These are phyloP conservation scores for Teleogryllus occipitalis DNA, from an alignment of 1,140 invertebrate species.

Conservation along the genomic window DNA sequence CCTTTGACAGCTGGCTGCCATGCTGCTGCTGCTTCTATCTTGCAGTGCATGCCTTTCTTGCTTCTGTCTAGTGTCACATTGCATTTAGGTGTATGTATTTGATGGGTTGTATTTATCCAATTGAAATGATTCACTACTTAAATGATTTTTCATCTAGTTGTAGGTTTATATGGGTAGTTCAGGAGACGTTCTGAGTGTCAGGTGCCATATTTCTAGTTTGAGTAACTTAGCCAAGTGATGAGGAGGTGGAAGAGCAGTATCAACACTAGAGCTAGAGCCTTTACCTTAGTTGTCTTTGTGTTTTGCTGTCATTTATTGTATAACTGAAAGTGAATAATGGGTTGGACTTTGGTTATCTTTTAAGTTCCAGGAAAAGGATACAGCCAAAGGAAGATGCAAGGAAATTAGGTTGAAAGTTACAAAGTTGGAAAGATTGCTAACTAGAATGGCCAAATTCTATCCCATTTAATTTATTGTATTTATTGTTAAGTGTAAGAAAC, in stretches of 20 bases:
- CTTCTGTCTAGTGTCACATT: constrained; percentile 27
- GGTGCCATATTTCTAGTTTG: constrained; percentile 25
- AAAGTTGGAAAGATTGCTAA: constrained; percentile 27
- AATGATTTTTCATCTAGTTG: constrained; percentile 27
- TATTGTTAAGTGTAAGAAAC: constrained; percentile 26
- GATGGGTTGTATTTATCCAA: constrained; percentile 27
- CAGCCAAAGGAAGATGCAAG: constrained; percentile 22
- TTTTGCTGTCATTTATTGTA: constrained; percentile 31
- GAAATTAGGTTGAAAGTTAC: constrained; percentile 22
- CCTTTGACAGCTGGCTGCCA: constrained; percentile 12
- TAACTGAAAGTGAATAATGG: constrained; percentile 28
- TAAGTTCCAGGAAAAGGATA: constrained; percentile 24
- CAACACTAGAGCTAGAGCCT: constrained; percentile 24
- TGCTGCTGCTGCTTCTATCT: constrained; percentile 21
- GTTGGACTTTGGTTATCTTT: constrained; percentile 31
- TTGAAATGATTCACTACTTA: constrained; percentile 27
- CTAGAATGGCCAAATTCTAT: constrained; percentile 33
- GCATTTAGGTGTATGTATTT: constrained; percentile 28
- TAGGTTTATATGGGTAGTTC: constrained; percentile 27
- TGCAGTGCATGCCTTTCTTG: constrained; percentile 25
- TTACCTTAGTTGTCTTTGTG: constrained; percentile 31
- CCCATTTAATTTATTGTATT: constrained; percentile 28
- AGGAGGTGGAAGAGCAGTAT: constrained; percentile 19
- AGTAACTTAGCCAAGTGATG: constrained; percentile 19
- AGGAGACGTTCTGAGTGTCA: constrained; percentile 24